phyloP scores from a whole-genome alignment of 2,888 invertebrate species.

The Acronicta leporina region DNA sequence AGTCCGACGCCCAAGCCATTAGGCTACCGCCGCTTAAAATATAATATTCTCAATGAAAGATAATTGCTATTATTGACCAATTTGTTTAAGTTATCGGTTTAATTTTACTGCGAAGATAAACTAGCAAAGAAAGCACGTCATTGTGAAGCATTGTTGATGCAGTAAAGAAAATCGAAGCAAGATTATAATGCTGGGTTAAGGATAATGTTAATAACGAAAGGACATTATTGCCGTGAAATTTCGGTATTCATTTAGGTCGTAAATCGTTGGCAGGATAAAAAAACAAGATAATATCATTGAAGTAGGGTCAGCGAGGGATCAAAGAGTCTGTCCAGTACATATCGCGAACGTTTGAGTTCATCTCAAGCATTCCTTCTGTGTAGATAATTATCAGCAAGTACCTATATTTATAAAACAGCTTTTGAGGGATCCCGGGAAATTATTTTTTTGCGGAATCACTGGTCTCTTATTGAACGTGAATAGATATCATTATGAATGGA shows the following conservation, averaged over 20 bases:
- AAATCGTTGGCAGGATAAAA: constrained; percentile 33
- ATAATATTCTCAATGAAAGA: too few species aligned
- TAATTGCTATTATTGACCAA: too few species aligned
- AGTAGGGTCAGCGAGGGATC: constrained; percentile 53
- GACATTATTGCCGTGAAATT: constrained; percentile 1
- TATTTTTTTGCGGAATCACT: constrained; percentile 20
- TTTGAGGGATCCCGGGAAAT: constrained; percentile 20
- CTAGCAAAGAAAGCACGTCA: too few species aligned
- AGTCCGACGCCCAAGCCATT: too few species aligned
- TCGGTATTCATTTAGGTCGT: constrained; percentile 38
- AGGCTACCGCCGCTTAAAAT: too few species aligned
- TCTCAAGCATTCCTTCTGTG: constrained; percentile 37
- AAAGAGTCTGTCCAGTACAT: constrained; percentile 47
- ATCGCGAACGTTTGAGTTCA: constrained; percentile 45
- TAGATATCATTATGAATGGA: background rate
- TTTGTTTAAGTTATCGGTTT: too few species aligned
- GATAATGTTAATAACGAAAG: background rate
- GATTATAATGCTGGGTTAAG: too few species aligned
- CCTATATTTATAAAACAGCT: constrained; percentile 48
- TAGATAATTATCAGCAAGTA: constrained; percentile 36
- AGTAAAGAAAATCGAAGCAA: too few species aligned
- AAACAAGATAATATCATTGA: constrained; percentile 54
- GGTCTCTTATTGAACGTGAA: constrained; percentile 6
- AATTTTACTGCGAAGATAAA: background rate
- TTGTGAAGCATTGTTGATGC: too few species aligned